These are phyloP conservation scores for Coendou prehensilis DNA, from an alignment of 2,797 vertebrate species.

Conservation along the genomic window DNA sequence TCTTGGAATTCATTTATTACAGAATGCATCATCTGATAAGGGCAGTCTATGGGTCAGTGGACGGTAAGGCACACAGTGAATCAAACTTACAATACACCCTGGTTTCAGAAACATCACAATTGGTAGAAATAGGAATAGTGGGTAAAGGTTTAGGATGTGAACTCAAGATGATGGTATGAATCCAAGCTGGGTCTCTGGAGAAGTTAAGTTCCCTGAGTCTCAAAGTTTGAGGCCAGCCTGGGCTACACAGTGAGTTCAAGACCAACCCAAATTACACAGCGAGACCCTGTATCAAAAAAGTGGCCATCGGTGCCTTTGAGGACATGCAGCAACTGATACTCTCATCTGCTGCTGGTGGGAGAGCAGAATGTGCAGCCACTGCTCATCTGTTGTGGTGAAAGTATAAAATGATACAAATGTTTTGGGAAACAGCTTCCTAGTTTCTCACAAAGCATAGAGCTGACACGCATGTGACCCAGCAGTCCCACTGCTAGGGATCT, in stretches of 20 bases:
- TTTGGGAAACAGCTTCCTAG: not conserved
- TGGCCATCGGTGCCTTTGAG: not conserved
- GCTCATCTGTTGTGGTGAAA: not conserved
- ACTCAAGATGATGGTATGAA: not conserved
- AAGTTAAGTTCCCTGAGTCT: not conserved
- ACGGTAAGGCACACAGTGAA: too few species aligned
- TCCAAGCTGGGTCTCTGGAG: not conserved
- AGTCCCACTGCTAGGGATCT: not conserved
- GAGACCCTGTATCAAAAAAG: not conserved
- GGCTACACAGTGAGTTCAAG: not conserved
- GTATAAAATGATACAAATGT: not conserved
- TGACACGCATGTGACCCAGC: not conserved
- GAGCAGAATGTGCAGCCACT: not conserved
- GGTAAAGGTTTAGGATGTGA: not conserved
- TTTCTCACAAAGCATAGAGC: not conserved
- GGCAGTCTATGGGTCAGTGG: not conserved
- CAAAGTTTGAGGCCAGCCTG: too few species aligned
- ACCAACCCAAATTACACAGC: too few species aligned
- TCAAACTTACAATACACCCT: not conserved
- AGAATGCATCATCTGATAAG: not conserved
- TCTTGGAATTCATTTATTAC: not conserved
- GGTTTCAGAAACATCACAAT: not conserved
- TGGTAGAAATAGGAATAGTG: not conserved
- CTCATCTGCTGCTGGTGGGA: not conserved
- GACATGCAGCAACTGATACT: not conserved